Conservation (phyloP, 2,113 vertebrate species). For the Atractosteus spatula region DNA sequence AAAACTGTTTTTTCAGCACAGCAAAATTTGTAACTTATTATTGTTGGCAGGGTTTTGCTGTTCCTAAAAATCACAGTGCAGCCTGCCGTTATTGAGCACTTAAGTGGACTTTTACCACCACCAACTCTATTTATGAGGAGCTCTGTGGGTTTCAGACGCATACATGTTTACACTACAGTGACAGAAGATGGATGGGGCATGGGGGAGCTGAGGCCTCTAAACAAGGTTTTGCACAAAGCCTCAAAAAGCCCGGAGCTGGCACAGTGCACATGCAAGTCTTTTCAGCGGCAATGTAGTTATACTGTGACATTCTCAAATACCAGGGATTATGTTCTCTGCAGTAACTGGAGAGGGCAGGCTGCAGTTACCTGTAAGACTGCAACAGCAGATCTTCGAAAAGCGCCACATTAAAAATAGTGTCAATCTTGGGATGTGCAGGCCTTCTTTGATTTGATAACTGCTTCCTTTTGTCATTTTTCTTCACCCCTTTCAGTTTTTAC, state of each 20-base stretch:
- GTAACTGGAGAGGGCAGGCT: constrained; percentile 17
- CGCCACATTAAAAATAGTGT: too few relatives aligned
- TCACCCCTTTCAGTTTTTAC: constrained; percentile 19
- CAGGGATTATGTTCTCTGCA: constrained; percentile 39
- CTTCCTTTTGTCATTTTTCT: constrained; percentile 32
- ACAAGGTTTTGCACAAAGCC: constrained; percentile 41
- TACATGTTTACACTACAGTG: constrained; percentile 42
- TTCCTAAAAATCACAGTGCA: constrained; percentile 26
- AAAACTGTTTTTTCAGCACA: neutral
- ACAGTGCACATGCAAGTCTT: constrained; percentile 30
- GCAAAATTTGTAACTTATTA: neutral
- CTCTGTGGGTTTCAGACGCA: constrained; percentile 32
- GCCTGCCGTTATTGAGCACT: constrained; percentile 37
- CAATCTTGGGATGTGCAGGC: constrained; percentile 14
- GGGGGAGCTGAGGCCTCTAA: constrained; percentile 34
- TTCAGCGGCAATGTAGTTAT: constrained; percentile 41
- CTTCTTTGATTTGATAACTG: constrained; percentile 39
- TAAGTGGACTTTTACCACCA: constrained; percentile 34
- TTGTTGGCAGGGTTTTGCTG: constrained; percentile 3
- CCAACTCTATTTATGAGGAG: constrained; percentile 38
- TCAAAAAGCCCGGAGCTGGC: constrained; percentile 39
- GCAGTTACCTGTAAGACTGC: constrained; percentile 25
- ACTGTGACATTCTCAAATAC: constrained; percentile 54
- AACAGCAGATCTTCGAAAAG: constrained; percentile 27
- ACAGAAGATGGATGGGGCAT: constrained; percentile 47